These are phyloP conservation scores for Apostichopus parvimensis DNA, from an alignment of 35 echinoderm and acorn worm species.

Conservation along the genomic window DNA sequence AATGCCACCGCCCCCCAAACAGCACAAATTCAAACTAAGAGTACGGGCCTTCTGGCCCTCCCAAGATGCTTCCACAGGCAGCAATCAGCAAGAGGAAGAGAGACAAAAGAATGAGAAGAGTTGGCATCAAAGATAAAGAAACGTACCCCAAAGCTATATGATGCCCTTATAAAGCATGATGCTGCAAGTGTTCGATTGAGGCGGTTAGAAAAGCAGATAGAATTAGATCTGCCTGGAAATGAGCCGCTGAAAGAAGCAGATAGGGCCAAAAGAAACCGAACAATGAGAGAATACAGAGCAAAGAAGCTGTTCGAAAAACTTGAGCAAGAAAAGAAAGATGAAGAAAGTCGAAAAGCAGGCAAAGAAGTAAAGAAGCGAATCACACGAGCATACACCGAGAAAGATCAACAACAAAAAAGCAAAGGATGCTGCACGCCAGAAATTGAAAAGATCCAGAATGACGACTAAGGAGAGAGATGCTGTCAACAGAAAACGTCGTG, in stretches of 20 bases:
- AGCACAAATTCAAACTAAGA: not conserved
- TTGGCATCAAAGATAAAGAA: not conserved
- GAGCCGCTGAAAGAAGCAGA: not conserved
- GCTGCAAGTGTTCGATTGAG: not conserved
- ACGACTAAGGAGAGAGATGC: not conserved
- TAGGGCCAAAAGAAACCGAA: not conserved
- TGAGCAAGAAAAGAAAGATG: not conserved
- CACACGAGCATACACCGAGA: not conserved
- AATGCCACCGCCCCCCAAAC: not conserved
- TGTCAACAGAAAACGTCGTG: constrained; percentile 4
- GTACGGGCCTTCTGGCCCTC: not conserved
- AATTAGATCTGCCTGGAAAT: not conserved
- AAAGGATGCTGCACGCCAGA: constrained; percentile 21
- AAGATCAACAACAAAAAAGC: not conserved
- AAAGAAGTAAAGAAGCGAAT: not conserved
- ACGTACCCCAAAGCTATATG: not conserved
- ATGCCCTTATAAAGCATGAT: not conserved
- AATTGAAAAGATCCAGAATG: constrained; percentile 1
- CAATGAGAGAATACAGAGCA: not conserved
- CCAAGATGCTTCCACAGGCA: not conserved
- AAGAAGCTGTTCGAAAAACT: not conserved
- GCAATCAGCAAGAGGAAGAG: not conserved
- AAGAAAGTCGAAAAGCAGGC: not conserved
- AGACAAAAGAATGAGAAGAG: not conserved
- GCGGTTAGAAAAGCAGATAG: not conserved